phyloP scores from a whole-genome alignment of 2,113 vertebrate genomes.

The Puffinus mauretanicus region DNA sequence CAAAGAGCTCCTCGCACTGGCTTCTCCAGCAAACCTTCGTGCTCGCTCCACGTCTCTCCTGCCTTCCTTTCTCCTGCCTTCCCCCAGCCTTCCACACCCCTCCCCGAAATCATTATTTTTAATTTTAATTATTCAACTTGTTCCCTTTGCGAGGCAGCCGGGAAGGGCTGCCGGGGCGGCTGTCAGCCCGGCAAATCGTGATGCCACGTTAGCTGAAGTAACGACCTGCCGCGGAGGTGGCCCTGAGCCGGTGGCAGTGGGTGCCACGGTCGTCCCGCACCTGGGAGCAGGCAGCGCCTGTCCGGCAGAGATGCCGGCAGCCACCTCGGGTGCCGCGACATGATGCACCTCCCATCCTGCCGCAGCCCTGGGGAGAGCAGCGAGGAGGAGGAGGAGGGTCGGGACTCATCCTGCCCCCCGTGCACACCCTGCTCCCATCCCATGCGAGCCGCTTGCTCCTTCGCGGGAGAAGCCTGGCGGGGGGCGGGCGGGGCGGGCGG shows the following conservation, averaged over 20 bases:
- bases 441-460: accelerated
- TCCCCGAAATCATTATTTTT: not conserved
- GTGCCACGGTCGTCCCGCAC: not conserved
- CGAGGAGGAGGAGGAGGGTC: not conserved
- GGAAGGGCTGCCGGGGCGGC: not conserved
- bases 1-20: constrained; percentile 47
- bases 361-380: accelerated
- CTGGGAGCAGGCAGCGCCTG: not conserved
- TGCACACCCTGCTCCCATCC: not conserved
- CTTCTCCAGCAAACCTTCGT: not conserved
- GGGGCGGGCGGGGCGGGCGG: not conserved
- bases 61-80: not conserved
- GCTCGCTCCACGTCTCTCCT: not conserved
- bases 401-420: accelerated
- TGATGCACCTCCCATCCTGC: not conserved
- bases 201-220: not conserved
- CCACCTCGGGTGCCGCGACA: not conserved
- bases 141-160: accelerated
- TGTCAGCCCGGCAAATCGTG: not conserved
- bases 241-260: not conserved
- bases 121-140: not conserved
- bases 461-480: accelerated
- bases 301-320: not conserved
- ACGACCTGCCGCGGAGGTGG: not conserved
- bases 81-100: not conserved